These are phyloP conservation scores for Leptopilina clavipes DNA, from an alignment of 1,140 invertebrate genomes.

Conservation along the genomic window DNA sequence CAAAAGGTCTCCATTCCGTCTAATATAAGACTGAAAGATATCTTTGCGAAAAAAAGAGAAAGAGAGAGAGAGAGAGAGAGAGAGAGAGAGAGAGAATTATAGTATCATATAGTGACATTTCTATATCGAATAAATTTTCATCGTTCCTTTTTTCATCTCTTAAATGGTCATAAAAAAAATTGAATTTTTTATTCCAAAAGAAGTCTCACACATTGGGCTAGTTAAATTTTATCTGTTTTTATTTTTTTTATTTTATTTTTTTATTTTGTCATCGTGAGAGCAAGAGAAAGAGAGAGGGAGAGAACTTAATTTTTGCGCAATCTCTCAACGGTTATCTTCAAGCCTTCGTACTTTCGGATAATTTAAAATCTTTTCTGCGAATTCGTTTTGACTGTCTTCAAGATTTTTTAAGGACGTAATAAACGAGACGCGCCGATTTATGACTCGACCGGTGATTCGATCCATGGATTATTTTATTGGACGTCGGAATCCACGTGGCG, in stretches of 20 bases:
- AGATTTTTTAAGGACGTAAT: slow-evolving; percentile 28
- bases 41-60: not conserved
- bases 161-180: too few species aligned
- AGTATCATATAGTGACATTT: not conserved
- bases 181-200: too few species aligned
- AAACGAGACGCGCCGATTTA: slow-evolving; percentile 25
- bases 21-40: not conserved
- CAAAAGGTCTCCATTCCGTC: not conserved
- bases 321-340: slow-evolving; percentile 4
- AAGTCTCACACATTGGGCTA: not conserved
- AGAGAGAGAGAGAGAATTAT: not conserved
- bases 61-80: too few species aligned
- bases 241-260: not conserved
- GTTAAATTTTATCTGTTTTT: slow-evolving; percentile 18
- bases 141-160: too few species aligned
- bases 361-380: slow-evolving; percentile 28
- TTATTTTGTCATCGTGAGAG: not conserved
- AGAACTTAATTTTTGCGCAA: not conserved
- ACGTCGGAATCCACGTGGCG: slow-evolving; percentile 5
- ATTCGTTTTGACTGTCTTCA: slow-evolving; percentile 10
- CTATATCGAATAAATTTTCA: not conserved
- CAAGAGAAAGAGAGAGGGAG: too few species aligned
- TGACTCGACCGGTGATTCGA: slow-evolving; percentile 4
- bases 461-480: slow-evolving; percentile 32
- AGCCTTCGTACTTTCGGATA: slow-evolving; percentile 22